Evolutionary conservation across 2,113 vertebrate species (phyloP), one percentile per base, ranked within the genome.

Genomic region (Alouatta palliata): DNA sequence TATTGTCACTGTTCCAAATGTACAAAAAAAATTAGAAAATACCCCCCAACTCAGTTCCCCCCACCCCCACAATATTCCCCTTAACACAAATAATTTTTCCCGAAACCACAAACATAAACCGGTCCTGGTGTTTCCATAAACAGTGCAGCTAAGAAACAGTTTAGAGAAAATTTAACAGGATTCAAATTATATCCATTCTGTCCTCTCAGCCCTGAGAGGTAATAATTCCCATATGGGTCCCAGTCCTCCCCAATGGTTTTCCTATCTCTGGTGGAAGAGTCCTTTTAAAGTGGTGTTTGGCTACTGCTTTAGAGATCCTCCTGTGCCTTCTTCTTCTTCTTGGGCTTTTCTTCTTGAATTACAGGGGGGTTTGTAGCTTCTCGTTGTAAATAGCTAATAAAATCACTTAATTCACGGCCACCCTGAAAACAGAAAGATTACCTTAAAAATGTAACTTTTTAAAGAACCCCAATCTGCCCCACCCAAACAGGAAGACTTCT

Each of bases 371-470:
- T 99, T 97, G 99, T 98, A 21, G 99, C 99, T 98, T 99, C 99
- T 97, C 97, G 99, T 98, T 99, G 99, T 99, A 99, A 98, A 98
- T 99, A 99, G 97, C 99, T 98, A 96, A 99, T 97, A 98, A 99
- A 99, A 98, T 99, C 99, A 75, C 97, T 99, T 95, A 99, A 99
- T 98, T 99, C 99, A 75, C 99, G 99, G 86, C 99, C 99, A 85
- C 99, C 99, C 99, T 99, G 98, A 23, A 97, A 97, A 96, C 68
- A 97, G 58, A 90, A 98, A 10, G 9, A 87, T 95, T 76, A 91
- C 13, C 94, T 30, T 96, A 87, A 98, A 97, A 94, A 70, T 88
- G 56, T 89, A 96, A 40, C 20, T 75, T 96, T 90, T 80, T 54
- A 82, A 82, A 87, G 25, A 98, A 96, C 20, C 27, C n/a, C 66